Evolutionary conservation across 2,888 invertebrate genomes (phyloP).

Genomic region (Augochlorella aurata): DNA sequence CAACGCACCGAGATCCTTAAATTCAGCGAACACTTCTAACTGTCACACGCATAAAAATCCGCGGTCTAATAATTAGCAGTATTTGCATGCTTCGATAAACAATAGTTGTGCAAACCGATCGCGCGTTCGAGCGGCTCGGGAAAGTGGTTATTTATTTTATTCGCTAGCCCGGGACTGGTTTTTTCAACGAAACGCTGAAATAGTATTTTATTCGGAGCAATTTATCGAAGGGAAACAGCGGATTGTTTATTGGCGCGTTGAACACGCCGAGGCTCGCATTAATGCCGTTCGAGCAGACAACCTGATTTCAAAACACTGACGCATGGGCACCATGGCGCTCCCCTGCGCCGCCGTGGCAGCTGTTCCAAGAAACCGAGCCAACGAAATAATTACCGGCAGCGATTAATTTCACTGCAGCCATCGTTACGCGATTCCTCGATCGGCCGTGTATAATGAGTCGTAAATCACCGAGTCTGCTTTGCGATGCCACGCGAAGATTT

Average conservation of each 20-base stretch:
- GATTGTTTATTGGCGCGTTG: background rate
- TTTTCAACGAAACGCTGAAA: too few relatives aligned
- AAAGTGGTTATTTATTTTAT: too few relatives aligned
- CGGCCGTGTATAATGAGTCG: slow-evolving; percentile 48
- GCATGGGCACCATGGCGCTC: background rate
- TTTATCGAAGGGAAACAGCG: background rate
- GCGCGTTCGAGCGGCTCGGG: too few relatives aligned
- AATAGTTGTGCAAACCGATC: too few relatives aligned
- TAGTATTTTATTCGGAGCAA: too few relatives aligned
- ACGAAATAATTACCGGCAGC: slow-evolving; percentile 52
- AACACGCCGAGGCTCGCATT: background rate
- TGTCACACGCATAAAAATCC: too few relatives aligned
- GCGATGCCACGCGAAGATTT: slow-evolving; percentile 37
- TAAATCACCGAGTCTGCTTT: slow-evolving; percentile 40
- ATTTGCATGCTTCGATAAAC: too few relatives aligned
- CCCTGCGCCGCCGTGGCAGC: background rate
- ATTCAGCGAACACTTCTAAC: too few relatives aligned
- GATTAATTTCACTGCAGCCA: slow-evolving; percentile 47
- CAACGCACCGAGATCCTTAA: too few relatives aligned
- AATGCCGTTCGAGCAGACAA: background rate
- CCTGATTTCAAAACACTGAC: slow-evolving; percentile 11
- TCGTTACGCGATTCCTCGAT: slow-evolving; percentile 54
- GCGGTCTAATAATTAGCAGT: too few relatives aligned
- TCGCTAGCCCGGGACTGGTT: too few relatives aligned
- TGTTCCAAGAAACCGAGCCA: slow-evolving; percentile 35